Base-by-base conservation (phyloP, 2,113 vertebrate species). In the Mormoops blainvillei region DNA sequence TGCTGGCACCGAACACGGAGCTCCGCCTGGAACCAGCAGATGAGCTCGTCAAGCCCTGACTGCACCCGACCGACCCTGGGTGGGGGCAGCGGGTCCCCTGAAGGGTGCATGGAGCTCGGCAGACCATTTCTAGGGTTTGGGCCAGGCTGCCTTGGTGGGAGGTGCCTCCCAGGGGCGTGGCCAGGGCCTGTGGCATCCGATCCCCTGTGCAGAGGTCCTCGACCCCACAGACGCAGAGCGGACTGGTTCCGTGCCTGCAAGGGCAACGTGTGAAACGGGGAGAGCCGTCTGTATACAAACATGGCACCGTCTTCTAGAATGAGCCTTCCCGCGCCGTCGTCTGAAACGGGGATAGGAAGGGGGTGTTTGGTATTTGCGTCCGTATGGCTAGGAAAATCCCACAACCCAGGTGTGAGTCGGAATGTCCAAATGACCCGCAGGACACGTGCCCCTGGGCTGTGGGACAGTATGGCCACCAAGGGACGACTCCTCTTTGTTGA, bases 381-480 rank as follows among this genome's bases (percentile, higher is more conserved):
- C 33, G 70, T 16, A 1, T 33, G 18, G 28, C 15, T 18, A 16
- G 18, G 41, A 24, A 22, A 56, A 50, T 28, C 16, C 26, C 41
- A 5, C 16, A 45, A 18, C 26, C 36, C 20, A 5, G 19, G 18
- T 2, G 31, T 6, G 20, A 71, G 26, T 54, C 13, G 14, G 68
- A 36, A 5, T 12, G 28, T 12, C 33, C 65, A 15, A 2, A 41
- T 9, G 36, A 81, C 38, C 22, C 14, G 28, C 41, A 6, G 65
- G 15, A 81, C 52, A 24, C 28, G 0, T 0, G 36, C 10, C 10
- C 19, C 15, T 54, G 82, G 45, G 8, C 71, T 26, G 2, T 4
- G 1, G 11, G 20, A 19, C 41, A 11, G 3, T 0, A 18, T 48
- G 41, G 54, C 52, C 2, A 0, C 36, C 1, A 1, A 6, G 52